Base-by-base conservation (phyloP, 2,888 invertebrate genomes). In the Phragmatobia fuliginosa region DNA sequence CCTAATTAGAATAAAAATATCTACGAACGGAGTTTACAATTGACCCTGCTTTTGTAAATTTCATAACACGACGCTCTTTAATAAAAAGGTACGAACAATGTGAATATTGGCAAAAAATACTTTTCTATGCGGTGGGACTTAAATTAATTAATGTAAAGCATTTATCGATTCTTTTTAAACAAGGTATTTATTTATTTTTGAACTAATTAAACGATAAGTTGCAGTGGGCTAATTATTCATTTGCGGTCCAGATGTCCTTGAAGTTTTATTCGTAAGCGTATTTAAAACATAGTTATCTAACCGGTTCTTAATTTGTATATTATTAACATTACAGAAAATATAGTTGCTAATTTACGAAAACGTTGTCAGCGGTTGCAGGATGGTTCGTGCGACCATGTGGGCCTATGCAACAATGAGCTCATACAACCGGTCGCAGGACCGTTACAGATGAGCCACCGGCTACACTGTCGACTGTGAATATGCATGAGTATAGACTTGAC, bases 401-500 rank as follows among this genome's bases (percentile, higher is more conserved):
- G 84, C 87, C 86, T 83, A 84, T 88, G 89, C 90, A 94, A 95
- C 95, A 95, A 94, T 94, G 87, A 88, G 87, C 85, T 85, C 86
- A 85, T 81, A 90, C 90, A 94, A 94, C 95, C 94, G 94, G 94
- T 94, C 90, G 87, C 85, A 85, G 84, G 93, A 93, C 95, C 95
- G 95, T 94, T 94, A 94, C 92, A 92, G 94, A 94, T 92, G 94
- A 92, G 87, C 89, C 92, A 90, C 88, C 88, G 89, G 87, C 86
- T 86, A 84, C 72, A 60, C 63, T 71, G 78, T 62, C 83, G 85
- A 77, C 88, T 87, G 92, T 94, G 95, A 94, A 94, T 94, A 94
- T 94, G 94, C 95, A 94, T 94, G 94, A 94, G 87, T 86, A 82
- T 85, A 88, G 92, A 91, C 87, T 91, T 92, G 93, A 94, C 95